Evolutionary conservation across 2,888 invertebrate species (phyloP).

Genomic region (Pyrgus malvae): DNA sequence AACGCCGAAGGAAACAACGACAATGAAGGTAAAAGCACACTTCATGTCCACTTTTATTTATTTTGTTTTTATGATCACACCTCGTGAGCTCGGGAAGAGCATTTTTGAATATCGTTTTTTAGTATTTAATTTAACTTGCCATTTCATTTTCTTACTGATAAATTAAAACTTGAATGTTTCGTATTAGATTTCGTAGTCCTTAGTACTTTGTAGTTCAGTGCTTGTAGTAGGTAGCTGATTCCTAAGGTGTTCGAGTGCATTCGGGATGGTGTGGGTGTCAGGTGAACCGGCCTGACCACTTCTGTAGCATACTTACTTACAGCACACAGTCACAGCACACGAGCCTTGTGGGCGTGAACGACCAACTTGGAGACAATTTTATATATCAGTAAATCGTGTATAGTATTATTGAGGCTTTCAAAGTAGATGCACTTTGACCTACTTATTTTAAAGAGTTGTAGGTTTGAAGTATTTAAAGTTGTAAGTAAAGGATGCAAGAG

Average conservation of each 20-base stretch:
- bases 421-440: slow-evolving; percentile 1
- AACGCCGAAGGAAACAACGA: slow-evolving; percentile 74
- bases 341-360: slow-evolving; percentile 38
- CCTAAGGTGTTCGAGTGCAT: slow-evolving; percentile 27
- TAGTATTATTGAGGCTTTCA: neutral
- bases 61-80: slow-evolving; percentile 32
- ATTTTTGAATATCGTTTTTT: neutral
- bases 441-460: too few species aligned
- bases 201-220: neutral
- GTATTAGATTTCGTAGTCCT: neutral
- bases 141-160: too few species aligned
- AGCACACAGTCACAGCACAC: slow-evolving; percentile 39
- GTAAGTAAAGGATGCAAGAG: too few species aligned
- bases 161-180: too few species aligned
- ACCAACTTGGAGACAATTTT: slow-evolving; percentile 10
- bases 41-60: slow-evolving; percentile 36
- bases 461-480: too few species aligned
- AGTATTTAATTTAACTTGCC: neutral
- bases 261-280: slow-evolving; percentile 62
- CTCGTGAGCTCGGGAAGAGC: neutral
- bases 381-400: neutral
- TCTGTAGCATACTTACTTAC: slow-evolving; percentile 17
- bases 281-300: slow-evolving; percentile 63
- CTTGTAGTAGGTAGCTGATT: neutral
- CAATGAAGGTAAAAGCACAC: slow-evolving; percentile 70